Evolutionary conservation across 2,888 invertebrate species (phyloP).

Genomic region (Nebria salina): DNA sequence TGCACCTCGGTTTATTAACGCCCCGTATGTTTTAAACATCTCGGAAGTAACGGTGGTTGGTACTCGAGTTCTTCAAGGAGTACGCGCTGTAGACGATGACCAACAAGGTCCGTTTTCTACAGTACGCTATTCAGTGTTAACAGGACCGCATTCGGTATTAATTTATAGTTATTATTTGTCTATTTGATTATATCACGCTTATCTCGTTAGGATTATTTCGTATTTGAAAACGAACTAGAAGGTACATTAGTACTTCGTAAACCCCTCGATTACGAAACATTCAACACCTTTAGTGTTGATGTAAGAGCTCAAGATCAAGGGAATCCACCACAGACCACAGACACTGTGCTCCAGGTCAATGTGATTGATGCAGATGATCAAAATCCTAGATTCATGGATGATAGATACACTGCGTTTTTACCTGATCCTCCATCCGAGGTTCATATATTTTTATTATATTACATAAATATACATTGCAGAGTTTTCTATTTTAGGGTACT

Average conservation of each 20-base stretch:
- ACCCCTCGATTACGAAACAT: slow-evolving; percentile 83
- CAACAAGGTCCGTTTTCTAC: slow-evolving; percentile 90
- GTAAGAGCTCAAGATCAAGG: slow-evolving; percentile 85
- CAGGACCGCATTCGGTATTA: slow-evolving; percentile 78
- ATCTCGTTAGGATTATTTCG: slow-evolving; percentile 74
- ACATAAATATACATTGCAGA: too few relatives aligned
- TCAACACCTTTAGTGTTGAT: slow-evolving; percentile 79
- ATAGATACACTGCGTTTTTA: slow-evolving; percentile 72
- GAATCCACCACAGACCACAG: slow-evolving; percentile 78
- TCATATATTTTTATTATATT: neutral
- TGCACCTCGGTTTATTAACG: slow-evolving; percentile 82
- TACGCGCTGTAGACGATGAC: slow-evolving; percentile 83
- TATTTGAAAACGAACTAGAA: slow-evolving; percentile 86
- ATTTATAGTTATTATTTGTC: slow-evolving; percentile 3
- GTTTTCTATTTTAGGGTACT: slow-evolving; percentile 64
- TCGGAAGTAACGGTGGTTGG: slow-evolving; percentile 82
- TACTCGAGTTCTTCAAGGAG: slow-evolving; percentile 79
- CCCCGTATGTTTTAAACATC: slow-evolving; percentile 83
- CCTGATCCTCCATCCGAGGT: slow-evolving; percentile 70
- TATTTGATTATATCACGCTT: neutral
- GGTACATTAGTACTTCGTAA: slow-evolving; percentile 82
- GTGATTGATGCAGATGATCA: slow-evolving; percentile 92
- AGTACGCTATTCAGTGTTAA: slow-evolving; percentile 82
- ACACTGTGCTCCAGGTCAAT: slow-evolving; percentile 78
- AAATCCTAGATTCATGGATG: slow-evolving; percentile 78